phyloP scores from a whole-genome alignment of 2,888 invertebrate genomes.

The Tipula helvola region DNA sequence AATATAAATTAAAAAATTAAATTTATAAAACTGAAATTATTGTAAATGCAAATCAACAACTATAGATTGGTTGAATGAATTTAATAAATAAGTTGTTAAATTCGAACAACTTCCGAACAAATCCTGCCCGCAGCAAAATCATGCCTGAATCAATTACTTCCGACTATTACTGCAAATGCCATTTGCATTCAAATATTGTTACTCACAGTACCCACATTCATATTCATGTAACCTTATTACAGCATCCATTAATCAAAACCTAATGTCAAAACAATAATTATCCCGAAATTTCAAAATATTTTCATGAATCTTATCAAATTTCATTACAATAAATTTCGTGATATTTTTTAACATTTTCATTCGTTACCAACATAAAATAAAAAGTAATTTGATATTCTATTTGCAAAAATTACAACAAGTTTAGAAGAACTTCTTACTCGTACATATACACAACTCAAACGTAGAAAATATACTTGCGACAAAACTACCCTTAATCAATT shows the following conservation, averaged over 20 bases:
- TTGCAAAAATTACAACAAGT: neutral
- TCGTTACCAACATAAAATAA: neutral
- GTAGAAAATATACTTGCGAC: neutral
- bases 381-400: neutral
- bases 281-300: neutral
- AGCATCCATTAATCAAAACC: neutral
- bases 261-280: neutral
- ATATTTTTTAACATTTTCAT: neutral
- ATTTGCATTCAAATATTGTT: too few relatives aligned
- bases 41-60: too few relatives aligned
- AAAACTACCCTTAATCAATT: neutral
- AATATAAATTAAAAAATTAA: too few relatives aligned
- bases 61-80: too few relatives aligned
- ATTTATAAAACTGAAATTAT: too few relatives aligned
- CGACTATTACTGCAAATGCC: too few relatives aligned
- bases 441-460: neutral
- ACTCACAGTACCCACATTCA: too few relatives aligned
- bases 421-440: neutral
- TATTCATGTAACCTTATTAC: neutral
- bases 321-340: neutral
- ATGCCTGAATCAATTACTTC: too few relatives aligned
- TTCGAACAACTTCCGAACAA: too few relatives aligned
- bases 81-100: too few relatives aligned
- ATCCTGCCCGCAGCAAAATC: too few relatives aligned
- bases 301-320: neutral